phyloP scores from a whole-genome alignment of 1,140 invertebrate genomes.

The Olivierus martensii region DNA sequence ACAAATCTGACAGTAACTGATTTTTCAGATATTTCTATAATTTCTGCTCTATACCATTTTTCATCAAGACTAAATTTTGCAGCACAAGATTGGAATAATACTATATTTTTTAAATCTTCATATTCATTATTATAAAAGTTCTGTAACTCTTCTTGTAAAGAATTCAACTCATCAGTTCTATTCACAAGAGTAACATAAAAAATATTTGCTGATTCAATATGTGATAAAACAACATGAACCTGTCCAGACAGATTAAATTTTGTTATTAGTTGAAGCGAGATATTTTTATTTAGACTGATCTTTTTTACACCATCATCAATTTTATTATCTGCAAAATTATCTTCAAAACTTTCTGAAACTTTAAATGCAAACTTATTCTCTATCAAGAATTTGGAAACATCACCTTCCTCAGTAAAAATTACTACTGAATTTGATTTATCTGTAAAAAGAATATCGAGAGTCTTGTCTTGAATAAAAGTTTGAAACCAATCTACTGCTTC shows the following conservation, averaged over 20 bases:
- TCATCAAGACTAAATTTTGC: conserved; percentile 56
- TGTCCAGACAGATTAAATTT: neutral
- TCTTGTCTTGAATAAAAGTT: neutral
- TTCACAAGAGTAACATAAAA: conserved; percentile 8
- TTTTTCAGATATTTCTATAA: conserved; percentile 48
- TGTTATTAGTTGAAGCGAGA: neutral
- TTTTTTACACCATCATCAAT: neutral
- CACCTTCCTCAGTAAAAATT: conserved; percentile 8
- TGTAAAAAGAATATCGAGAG: conserved; percentile 4
- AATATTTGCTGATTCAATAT: conserved; percentile 5
- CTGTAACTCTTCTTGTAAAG: conserved; percentile 4
- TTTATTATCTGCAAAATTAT: conserved; percentile 8
- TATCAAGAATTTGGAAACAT: conserved; percentile 5
- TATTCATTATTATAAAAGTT: neutral
- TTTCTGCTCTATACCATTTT: conserved; percentile 61
- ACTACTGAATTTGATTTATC: conserved; percentile 8
- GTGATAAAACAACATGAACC: conserved; percentile 1
- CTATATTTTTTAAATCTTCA: conserved; percentile 1
- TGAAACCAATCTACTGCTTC: neutral
- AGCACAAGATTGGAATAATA: conserved; percentile 35
- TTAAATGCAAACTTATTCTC: conserved; percentile 7
- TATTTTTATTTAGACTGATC: neutral
- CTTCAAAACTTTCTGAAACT: conserved; percentile 4
- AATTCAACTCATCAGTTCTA: conserved; percentile 4
- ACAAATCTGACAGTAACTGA: conserved; percentile 60